Percentiles rank a stretch among this genome's conserved stretches.
Conservation (phyloP, 2,888 invertebrate species). For the Ophonus ardosiacus region DNA sequence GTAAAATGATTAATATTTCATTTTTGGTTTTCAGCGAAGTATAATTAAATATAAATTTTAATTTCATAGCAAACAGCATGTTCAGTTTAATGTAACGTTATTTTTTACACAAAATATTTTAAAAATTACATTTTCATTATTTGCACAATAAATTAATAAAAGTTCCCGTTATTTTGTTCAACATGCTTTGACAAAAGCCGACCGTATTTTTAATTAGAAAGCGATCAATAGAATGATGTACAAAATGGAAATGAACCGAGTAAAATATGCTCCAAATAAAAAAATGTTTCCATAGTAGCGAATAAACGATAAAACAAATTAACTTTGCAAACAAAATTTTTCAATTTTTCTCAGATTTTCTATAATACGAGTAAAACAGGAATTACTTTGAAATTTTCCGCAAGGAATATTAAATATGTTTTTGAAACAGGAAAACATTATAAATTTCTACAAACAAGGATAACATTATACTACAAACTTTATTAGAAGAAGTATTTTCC, state of each 20-base stretch:
- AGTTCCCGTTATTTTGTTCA: conserved; percentile 2
- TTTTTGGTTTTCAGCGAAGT: background rate
- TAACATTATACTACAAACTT: too few relatives aligned
- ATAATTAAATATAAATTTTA: background rate
- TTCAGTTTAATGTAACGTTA: background rate
- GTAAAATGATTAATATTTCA: background rate
- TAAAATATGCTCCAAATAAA: background rate
- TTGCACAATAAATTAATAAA: conserved; percentile 8
- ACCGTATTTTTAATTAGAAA: conserved; percentile 19
- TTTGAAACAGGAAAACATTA: too few relatives aligned
- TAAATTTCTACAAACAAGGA: too few relatives aligned
- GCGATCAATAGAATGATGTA: conserved; percentile 18
- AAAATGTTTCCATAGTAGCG: background rate
- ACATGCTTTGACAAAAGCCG: conserved; percentile 28
- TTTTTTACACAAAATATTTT: background rate
- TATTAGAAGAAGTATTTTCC: too few relatives aligned
- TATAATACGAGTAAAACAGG: background rate
- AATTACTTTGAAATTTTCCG: background rate
- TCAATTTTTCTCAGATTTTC: conserved; percentile 7
- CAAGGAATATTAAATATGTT: background rate
- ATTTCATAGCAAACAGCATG: background rate
- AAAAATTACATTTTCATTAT: conserved; percentile 20
- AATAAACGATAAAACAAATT: background rate
- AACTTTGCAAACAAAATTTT: conserved; percentile 5
- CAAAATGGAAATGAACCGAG: conserved; percentile 7